Evolutionary conservation across 2,888 invertebrate species (phyloP).

Genomic region (Drosophila quinaria): DNA sequence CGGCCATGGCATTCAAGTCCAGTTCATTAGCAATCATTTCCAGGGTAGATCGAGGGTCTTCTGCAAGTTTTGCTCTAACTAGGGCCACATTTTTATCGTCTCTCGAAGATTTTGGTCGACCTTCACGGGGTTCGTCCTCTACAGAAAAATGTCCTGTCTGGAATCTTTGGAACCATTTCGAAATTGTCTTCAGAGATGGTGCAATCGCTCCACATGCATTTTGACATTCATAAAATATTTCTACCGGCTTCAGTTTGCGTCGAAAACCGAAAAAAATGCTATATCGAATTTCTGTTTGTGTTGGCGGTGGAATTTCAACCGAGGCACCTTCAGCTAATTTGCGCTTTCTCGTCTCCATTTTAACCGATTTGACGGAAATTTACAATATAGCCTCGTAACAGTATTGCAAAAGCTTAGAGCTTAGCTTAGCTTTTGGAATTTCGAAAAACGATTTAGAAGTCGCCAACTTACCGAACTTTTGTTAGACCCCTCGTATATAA

Average conservation of each 20-base stretch:
- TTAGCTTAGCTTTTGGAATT: too few species aligned
- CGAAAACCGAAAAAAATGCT: neutral
- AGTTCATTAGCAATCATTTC: too few species aligned
- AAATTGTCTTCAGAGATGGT: neutral
- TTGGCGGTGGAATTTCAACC: too few species aligned
- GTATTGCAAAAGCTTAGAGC: neutral
- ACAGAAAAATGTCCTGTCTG: neutral
- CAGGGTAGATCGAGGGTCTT: too few species aligned
- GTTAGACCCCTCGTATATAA: neutral
- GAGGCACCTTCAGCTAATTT: too few species aligned
- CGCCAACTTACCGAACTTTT: neutral
- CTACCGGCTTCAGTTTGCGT: neutral
- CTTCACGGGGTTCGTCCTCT: neutral
- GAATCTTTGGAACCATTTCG: neutral
- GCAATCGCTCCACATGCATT: neutral
- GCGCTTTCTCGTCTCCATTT: too few species aligned
- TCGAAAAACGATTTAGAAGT: neutral
- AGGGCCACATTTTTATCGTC: too few species aligned
- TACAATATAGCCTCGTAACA: too few species aligned
- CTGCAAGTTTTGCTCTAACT: too few species aligned
- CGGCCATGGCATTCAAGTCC: too few species aligned
- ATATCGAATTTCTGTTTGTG: neutral
- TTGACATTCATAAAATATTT: neutral
- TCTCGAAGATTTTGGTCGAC: neutral
- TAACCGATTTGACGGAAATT: too few species aligned